phyloP scores from a whole-genome alignment of 2,797 vertebrate species.

The Urophycis tenuis region DNA sequence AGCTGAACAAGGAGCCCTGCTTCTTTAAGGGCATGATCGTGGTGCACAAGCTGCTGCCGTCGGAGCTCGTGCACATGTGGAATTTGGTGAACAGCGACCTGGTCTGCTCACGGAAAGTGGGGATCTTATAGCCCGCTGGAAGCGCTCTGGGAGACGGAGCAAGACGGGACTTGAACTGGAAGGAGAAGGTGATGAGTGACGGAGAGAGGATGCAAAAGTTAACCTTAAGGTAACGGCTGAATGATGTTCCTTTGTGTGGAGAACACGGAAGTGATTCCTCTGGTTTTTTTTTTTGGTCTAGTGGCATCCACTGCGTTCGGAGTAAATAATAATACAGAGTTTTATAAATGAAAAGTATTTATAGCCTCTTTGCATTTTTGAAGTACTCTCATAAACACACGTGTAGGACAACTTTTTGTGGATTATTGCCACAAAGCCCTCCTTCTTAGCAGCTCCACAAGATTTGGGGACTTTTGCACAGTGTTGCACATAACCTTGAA shows the following conservation, averaged over 20 bases:
- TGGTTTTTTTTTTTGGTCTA: conserved; percentile 24
- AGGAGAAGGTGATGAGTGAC: neutral
- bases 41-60: conserved; percentile 91
- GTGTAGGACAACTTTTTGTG: neutral
- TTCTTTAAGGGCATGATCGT: conserved; percentile 90
- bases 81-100: conserved; percentile 83
- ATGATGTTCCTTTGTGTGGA: conserved; percentile 48
- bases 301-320: conserved; percentile 25
- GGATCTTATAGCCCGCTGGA: conserved; percentile 70
- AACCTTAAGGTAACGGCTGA: conserved; percentile 21
- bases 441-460: neutral
- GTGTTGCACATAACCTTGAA: conserved; percentile 13
- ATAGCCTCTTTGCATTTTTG: conserved; percentile 39
- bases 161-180: conserved; percentile 18
- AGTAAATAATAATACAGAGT: conserved; percentile 45
- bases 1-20: conserved; percentile 90
- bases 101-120: conserved; percentile 78
- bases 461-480: conserved; percentile 18
- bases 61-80: conserved; percentile 87
- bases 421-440: neutral
- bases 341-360: conserved; percentile 15
- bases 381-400: conserved; percentile 17
- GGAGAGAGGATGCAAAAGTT: conserved; percentile 1
- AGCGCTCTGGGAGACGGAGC: conserved; percentile 10
- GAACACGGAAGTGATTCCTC: conserved; percentile 30